Percentiles rank a stretch among this genome's conserved stretches.
phyloP scores from a whole-genome alignment of 2,888 invertebrate genomes.

The Argyra leucocephala region DNA sequence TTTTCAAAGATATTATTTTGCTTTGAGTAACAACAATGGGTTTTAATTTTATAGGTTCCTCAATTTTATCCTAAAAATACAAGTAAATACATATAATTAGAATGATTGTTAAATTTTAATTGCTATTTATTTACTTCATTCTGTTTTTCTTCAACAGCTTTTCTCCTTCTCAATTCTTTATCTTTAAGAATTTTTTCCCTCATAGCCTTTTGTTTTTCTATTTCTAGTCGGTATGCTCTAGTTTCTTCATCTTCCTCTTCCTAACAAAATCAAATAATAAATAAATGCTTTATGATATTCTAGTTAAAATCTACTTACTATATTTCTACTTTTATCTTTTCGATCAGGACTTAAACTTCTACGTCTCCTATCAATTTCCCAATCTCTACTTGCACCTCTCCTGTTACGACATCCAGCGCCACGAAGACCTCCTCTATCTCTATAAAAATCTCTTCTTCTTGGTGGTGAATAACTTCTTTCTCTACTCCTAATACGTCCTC shows the following conservation, averaged over 20 bases:
- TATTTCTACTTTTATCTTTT: conserved; percentile 31
- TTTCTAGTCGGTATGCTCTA: conserved; percentile 43
- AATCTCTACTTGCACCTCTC: conserved; percentile 23
- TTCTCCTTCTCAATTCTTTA: conserved; percentile 45
- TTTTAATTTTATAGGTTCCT: conserved; percentile 30
- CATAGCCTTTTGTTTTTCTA: conserved; percentile 45
- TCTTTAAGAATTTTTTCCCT: conserved; percentile 44
- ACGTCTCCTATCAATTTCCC: conserved; percentile 32
- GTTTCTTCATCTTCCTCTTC: conserved; percentile 47
- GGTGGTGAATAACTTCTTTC: conserved; percentile 42
- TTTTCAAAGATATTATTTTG: conserved; percentile 40
- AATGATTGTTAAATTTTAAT: no score
- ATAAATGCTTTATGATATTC: not conserved
- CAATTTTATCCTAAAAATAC: not conserved
- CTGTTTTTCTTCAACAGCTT: conserved; percentile 42
- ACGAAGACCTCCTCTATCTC: conserved; percentile 20
- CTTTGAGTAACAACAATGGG: conserved; percentile 36
- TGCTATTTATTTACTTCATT: conserved; percentile 34
- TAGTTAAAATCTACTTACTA: conserved; percentile 30
- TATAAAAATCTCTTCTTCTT: conserved; percentile 25
- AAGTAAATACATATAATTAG: no score
- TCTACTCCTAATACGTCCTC: conserved; percentile 35
- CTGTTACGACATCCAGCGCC: conserved; percentile 13
- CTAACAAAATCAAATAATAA: conserved; percentile 22
- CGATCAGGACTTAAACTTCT: conserved; percentile 36